Conservation (phyloP, 1,140 invertebrate genomes). For the Ganaspis sp. region DNA sequence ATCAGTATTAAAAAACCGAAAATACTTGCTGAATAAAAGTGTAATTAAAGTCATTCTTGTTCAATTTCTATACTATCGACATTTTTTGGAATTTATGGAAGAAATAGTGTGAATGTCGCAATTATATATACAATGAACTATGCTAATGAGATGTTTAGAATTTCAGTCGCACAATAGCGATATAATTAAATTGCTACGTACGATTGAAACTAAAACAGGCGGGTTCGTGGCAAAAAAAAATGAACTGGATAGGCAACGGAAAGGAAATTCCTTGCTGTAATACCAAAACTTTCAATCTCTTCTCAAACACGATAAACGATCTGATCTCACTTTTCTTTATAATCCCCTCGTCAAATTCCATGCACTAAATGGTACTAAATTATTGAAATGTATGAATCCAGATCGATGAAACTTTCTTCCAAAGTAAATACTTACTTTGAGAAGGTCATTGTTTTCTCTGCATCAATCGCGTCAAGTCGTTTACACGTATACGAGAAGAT, state of each 20-base stretch:
- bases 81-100: no score
- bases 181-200: neutral
- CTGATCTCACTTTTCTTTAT: slow-evolving; percentile 17
- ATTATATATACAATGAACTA: neutral
- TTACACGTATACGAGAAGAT: neutral
- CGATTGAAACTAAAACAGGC: neutral
- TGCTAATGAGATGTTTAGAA: neutral
- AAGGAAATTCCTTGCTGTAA: slow-evolving; percentile 11
- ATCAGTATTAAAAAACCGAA: no score
- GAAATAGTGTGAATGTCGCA: neutral
- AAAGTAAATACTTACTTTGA: neutral
- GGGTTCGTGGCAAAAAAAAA: neutral
- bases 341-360: slow-evolving; percentile 16
- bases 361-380: slow-evolving; percentile 16
- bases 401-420: slow-evolving; percentile 24
- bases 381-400: slow-evolving; percentile 28
- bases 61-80: no score
- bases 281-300: slow-evolving; percentile 22
- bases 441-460: slow-evolving; percentile 28
- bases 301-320: neutral
- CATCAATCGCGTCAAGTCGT: slow-evolving; percentile 2
- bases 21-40: no score
- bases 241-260: slow-evolving; percentile 8
- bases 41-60: no score
- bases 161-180: neutral